Base-by-base conservation (phyloP, 1,140 invertebrate species). In the Trichonephila clavipes region DNA sequence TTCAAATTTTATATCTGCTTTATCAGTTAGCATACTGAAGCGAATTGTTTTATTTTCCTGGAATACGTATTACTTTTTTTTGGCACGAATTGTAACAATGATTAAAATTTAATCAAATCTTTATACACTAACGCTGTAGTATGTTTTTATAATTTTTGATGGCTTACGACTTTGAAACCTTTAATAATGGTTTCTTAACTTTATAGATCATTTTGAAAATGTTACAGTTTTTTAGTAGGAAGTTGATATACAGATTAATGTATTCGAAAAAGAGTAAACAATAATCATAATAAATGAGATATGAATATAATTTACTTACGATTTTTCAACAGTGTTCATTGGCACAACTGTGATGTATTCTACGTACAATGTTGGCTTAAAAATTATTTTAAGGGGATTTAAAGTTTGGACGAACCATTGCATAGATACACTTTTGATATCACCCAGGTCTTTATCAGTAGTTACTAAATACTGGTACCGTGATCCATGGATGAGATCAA, bases 331-430 rank as follows among this genome's bases (percentile, higher is more conserved):
- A 34, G 59, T 69, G 81, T 92, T 92, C 81, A 92, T 92, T 2
- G 81, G 77, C 51, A 64, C 58, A 8, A 92, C 90, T 64, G 51
- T 59, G 4, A 92, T 85, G 8, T 92, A 85, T 92, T 92, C 90
- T 24, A 93, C 66, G 72, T 72, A 87, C 59, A 69, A 12, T 19
- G 16, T 16, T 16, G 61, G 24, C 40, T 72, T 77, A 28, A 77
- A 16, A 77, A 77, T 28, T 16, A 77, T 87, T 77, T 81, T 59
- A 58, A 77, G 0, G 34, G 28, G 69, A 69, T 69, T 77, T 7
- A 77, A 24, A 7, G 88, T 61, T 12, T 90, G 77, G 58, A 85
- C 81, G 12, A 34, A 58, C 91, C 91, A 93, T 61, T 40, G 16
- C 28, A 93, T 44, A 44, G 12, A 28, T 18, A 93, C 51, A 19